Base-by-base conservation (phyloP, 2,113 vertebrate genomes). In the Lethenteron camtschaticum region DNA sequence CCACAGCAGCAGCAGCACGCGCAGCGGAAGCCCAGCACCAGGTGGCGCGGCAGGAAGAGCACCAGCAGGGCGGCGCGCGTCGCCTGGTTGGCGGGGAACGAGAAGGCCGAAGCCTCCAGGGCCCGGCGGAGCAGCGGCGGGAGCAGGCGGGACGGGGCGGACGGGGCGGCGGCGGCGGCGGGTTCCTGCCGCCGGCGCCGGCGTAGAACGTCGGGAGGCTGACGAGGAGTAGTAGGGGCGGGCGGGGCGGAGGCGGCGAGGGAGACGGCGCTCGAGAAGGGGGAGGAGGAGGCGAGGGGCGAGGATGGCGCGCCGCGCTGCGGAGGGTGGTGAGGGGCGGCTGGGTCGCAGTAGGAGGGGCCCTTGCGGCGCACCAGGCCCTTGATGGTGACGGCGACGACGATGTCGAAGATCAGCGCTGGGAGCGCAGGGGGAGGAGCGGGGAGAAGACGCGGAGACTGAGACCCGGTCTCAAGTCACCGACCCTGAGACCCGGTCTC, bases 1-100 rank as follows among this genome's bases (percentile, higher is more conserved):
- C 94, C 92, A 96, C 70, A 96, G 80, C 66, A 96, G 84, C 77
- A 99, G 78, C 68, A 99, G 82, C 70, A 96, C 78, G 2, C 90
- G 86, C 1, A 97, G 81, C 0, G 94, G 76, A 94, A 86, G 0
- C 91, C 94, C 77, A 97, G 79, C 20, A 96, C 91, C 78, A 96
- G 79, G 79, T 99, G 94, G 70, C 82, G 91, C 75, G 96, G 85
- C 76, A 96, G 84, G 83, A 99, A 99, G 78, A 87, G 89, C 78
- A 89, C 86, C 41, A 99, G 85, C 90, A 99, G 89, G 72, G 86
- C 87, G 0, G 84, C 94, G 1, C 89, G 75, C 81, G 90, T 96
- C 78, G 94, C 91, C 0, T 96, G 91, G 0, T 87, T 88, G 0
- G 86, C 90, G 0, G 94, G 92, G 71, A 96, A 99, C 6, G 94